These are phyloP conservation scores for Thamnophis sirtalis DNA, from an alignment of 2,113 vertebrate genomes.

Conservation along the genomic window DNA sequence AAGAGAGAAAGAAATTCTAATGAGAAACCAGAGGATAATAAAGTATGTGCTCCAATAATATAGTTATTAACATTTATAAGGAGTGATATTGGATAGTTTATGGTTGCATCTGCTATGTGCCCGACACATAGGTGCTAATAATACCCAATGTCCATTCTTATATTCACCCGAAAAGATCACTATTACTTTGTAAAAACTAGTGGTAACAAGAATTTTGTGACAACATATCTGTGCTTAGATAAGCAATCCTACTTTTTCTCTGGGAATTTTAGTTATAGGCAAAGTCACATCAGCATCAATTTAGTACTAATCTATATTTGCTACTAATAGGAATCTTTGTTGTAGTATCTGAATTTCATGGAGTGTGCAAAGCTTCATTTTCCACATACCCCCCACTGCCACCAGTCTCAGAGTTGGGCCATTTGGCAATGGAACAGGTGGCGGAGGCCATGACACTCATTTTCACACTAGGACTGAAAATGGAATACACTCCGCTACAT, in stretches of 20 bases:
- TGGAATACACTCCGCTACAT: background rate
- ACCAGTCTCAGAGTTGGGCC: background rate
- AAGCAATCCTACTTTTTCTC: background rate
- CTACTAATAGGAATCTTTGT: background rate
- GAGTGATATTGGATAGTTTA: background rate
- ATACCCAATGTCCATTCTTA: constrained; percentile 45
- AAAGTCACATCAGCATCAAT: background rate
- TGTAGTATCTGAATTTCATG: background rate
- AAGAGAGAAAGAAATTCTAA: background rate
- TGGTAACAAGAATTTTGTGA: constrained; percentile 13
- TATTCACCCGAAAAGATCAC: constrained; percentile 44
- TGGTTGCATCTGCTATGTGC: background rate
- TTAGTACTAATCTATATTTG: background rate
- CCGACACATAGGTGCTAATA: background rate
- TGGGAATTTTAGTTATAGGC: background rate
- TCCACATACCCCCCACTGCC: background rate
- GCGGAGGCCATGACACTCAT: background rate
- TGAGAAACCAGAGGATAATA: background rate
- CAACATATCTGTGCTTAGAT: background rate
- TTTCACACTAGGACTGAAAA: background rate
- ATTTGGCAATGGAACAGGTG: background rate
- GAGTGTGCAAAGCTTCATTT: background rate
- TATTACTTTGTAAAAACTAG: constrained; percentile 44
- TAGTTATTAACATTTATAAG: background rate
- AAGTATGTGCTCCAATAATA: background rate